These are phyloP conservation scores for Bufo bufo DNA, from an alignment of 2,113 vertebrate genomes.

Conservation along the genomic window DNA sequence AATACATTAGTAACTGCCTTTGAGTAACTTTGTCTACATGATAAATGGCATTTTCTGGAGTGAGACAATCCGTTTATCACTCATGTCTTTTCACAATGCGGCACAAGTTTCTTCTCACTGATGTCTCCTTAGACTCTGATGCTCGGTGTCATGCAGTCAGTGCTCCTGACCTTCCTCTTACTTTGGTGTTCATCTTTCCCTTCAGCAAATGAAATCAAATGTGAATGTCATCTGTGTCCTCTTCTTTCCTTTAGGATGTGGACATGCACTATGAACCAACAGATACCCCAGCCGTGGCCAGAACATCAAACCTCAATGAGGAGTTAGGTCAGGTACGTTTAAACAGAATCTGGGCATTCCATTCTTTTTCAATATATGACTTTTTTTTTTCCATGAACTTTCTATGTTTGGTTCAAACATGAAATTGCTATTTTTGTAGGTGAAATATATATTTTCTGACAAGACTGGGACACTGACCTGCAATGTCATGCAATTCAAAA, in stretches of 20 bases:
- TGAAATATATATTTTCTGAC: slow-evolving; percentile 99
- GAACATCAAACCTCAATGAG: slow-evolving; percentile 97
- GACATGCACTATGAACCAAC: slow-evolving; percentile 95
- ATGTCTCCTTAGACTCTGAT: neutral
- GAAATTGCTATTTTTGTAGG: slow-evolving; percentile 71
- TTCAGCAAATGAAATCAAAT: neutral
- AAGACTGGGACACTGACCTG: slow-evolving; percentile 99
- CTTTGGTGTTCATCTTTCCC: neutral
- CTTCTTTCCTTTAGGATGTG: slow-evolving; percentile 77
- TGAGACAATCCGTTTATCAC: too few relatives aligned
- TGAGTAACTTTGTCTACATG: too few relatives aligned
- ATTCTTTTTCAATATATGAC: neutral
- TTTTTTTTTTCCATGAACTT: too few relatives aligned
- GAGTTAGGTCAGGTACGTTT: slow-evolving; percentile 90
- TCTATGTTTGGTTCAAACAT: slow-evolving; percentile 15
- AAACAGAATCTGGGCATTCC: too few relatives aligned
- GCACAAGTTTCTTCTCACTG: too few relatives aligned
- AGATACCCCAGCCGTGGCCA: slow-evolving; percentile 92
- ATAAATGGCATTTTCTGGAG: too few relatives aligned
- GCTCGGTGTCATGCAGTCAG: neutral
- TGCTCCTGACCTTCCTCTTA: neutral
- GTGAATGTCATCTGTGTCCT: neutral
- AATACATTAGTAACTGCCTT: too few relatives aligned
- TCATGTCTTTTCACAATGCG: too few relatives aligned
- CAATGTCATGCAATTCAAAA: slow-evolving; percentile 99